Base-by-base conservation (phyloP, 2,113 vertebrate genomes). In the Fregata magnificens region DNA sequence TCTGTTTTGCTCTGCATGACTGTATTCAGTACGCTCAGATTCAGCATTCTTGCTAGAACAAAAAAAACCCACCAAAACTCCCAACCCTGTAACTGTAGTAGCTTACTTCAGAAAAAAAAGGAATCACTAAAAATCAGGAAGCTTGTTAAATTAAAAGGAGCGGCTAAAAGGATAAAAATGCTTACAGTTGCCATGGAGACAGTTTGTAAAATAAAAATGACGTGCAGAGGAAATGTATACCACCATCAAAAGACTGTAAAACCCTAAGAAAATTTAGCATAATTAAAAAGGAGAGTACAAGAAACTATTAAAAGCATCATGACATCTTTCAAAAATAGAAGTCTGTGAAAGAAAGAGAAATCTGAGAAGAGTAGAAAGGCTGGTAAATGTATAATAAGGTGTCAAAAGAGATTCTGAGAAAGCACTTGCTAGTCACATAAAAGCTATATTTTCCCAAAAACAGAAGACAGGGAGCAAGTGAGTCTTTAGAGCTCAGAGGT, bases 181-280 rank as follows among this genome's bases (percentile, higher is more conserved):
- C n/a, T 93, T 87, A 63, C 29, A 56, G 86, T 93, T 94, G 14
- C 36, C 65, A 93, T 67, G 77, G 86, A 82, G 49, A 74, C 14
- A 36, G 28, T 59, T 87, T 79, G 84, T 94, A 67, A 91, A 94
- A 94, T 78, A 93, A 87, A 97, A 86, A 89, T 58, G 10, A 84
- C n/a, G 63, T 67, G 20, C 83, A 71, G 40, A 93, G 63, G 47
- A 91, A 91, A 67, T 16, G 12, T 29, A 47, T 55, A 63, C 11
- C 6, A 9, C 29, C 91, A 31, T 74, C 34, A 86, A 59, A 82
- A 83, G 25, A 42, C 22, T 58, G 20, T 66, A 22, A 76, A 92
- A 82, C 15, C 53, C 36, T 58, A 22, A 49, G 34, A 73, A 80
- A 88, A 70, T 28, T 70, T 81, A 70, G 26, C 7, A 29, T 25